A percentile compares a stretch with the other conserved stretches of the same genome.
Evolutionary conservation across 2,888 invertebrate genomes (phyloP).

Genomic region (Anorthoa munda): DNA sequence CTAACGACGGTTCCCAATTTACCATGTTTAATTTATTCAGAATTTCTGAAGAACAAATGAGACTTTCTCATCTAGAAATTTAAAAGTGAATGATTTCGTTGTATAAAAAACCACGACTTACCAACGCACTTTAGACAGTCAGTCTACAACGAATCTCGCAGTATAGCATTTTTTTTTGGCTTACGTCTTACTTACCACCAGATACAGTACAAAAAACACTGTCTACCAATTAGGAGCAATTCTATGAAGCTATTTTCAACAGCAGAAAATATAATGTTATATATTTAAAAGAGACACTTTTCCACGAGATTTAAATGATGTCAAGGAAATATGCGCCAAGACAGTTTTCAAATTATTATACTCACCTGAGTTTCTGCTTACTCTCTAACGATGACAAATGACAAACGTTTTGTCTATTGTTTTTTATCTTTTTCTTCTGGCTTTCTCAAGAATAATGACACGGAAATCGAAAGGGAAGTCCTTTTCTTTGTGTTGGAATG

Average conservation of each 20-base stretch:
- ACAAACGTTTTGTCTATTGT: not conserved
- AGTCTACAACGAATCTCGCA: no score
- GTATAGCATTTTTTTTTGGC: no score
- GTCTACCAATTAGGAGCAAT: no score
- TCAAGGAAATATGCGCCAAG: not conserved
- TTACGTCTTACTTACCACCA: no score
- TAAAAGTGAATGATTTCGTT: no score
- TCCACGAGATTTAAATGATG: not conserved
- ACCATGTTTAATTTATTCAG: no score
- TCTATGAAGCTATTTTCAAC: not conserved
- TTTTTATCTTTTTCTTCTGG: not conserved
- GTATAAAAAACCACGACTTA: not conserved
- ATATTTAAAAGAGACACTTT: not conserved
- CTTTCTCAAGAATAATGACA: not conserved
- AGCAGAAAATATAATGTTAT: not conserved
- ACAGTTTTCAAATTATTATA: not conserved
- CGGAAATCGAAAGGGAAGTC: constrained; percentile 6
- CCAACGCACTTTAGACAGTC: not conserved
- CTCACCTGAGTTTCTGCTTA: not conserved
- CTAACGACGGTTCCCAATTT: not conserved
- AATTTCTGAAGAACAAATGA: no score
- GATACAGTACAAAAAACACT: no score
- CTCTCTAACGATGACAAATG: constrained; percentile 8
- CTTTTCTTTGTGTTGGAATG: no score
- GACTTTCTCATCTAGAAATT: no score